Evolutionary conservation across 2,797 vertebrate species (phyloP).

Genomic region (Discoglossus pictus): DNA sequence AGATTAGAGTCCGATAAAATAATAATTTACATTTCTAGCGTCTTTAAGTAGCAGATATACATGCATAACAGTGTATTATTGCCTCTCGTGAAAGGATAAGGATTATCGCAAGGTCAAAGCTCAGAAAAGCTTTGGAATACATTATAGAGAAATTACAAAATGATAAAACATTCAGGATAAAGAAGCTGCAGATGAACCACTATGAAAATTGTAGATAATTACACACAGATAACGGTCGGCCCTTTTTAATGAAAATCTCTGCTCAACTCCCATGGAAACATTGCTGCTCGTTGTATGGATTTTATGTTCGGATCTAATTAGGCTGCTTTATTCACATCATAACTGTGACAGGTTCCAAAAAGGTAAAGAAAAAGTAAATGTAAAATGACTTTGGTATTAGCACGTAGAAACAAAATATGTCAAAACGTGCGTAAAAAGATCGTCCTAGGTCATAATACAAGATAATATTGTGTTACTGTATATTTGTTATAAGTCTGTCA

Average conservation of each 20-base stretch:
- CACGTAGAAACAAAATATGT: too few relatives aligned
- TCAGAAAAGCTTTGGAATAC: not conserved
- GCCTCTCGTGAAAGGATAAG: not conserved
- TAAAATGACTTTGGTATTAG: too few relatives aligned
- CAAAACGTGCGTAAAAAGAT: too few relatives aligned
- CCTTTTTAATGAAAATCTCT: conserved; percentile 20
- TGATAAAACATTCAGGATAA: not conserved
- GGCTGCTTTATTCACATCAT: not conserved
- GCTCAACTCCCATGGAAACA: conserved; percentile 11
- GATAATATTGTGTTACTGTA: not conserved
- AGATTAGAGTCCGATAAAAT: too few relatives aligned
- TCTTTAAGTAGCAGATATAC: not conserved
- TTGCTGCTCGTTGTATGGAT: not conserved
- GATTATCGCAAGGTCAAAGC: conserved; percentile 13
- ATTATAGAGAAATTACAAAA: conserved; percentile 27
- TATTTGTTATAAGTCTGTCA: conserved; percentile 34
- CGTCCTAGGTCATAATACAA: too few relatives aligned
- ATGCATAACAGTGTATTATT: not conserved
- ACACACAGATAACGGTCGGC: conserved; percentile 4
- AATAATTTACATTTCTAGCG: not conserved
- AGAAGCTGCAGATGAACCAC: conserved; percentile 8
- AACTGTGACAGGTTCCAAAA: too few relatives aligned
- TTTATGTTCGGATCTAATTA: conserved; percentile 5
- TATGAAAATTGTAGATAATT: conserved; percentile 36
- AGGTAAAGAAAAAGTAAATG: too few relatives aligned